Evolutionary conservation across 1,140 invertebrate species (phyloP), one percentile per base, ranked within the genome.

Genomic region (Semibalanus balanoides): DNA sequence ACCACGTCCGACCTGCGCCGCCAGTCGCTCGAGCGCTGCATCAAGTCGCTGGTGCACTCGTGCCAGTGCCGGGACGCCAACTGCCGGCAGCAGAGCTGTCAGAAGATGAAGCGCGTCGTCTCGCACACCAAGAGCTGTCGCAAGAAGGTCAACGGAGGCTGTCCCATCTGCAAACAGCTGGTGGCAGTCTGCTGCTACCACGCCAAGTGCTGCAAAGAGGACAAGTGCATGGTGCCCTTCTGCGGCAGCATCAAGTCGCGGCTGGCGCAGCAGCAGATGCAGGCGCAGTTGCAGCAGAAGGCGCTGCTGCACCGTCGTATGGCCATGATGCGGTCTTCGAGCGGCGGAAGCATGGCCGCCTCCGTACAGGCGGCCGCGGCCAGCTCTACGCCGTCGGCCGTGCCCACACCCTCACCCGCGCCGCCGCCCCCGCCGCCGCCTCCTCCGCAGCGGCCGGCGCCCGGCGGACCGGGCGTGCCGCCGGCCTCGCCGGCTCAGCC

Each of bases 161-260:
- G 97, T 85, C 94, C 95, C 19, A 97, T 99, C 80, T 99, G 97
- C 87, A 99, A 99, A 84, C 97, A 99, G 82, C 89, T 99, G 31
- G 96, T 99, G 81, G 96, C 96, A 5, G 85, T 99, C 29, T 99
- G 97, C 82, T 98, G 96, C 85, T 99, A 98, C 85, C 97, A 99
- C 84, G 97, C 97, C 9, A 99, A 98, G 86, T 95, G 98, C 86
- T 99, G 97, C 87, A 90, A 91, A 84, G 94, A 96, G 85, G 90
- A 89, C 70, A 97, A 97, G 85, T 99, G 96, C 87, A 91, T 92
- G 76, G 96, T 99, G 82, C 96, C 97, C 80, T 99, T 98, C 89
- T 99, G 97, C 88, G 90, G 90, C 77, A 97, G 96, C 83, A 98
- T 99, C 80, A 98, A 98, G 84, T 93, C 96, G 82, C 98, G 98